phyloP scores from a whole-genome alignment of 2,797 vertebrate species.

The Nannoperca obscura region DNA sequence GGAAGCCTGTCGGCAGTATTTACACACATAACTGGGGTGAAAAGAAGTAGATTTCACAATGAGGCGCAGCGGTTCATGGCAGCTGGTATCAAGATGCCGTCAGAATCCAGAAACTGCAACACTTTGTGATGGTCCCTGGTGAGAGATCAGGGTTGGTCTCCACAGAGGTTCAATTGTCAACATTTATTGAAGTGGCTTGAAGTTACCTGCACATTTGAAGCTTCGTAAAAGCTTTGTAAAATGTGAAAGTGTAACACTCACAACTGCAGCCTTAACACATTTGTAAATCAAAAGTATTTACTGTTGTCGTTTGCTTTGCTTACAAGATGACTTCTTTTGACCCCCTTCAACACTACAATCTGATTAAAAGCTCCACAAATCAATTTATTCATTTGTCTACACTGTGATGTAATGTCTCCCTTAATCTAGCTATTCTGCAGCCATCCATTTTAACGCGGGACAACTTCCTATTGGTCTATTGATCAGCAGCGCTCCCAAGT shows the following conservation, averaged over 20 bases:
- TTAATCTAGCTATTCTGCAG: constrained; percentile 58
- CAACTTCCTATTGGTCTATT: constrained; percentile 73
- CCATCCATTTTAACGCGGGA: constrained; percentile 61
- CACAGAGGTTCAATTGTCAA: constrained; percentile 54
- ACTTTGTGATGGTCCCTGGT: constrained; percentile 55
- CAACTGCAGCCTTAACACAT: not conserved
- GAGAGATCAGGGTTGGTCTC: constrained; percentile 54
- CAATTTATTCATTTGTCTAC: constrained; percentile 45
- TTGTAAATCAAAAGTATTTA: not conserved
- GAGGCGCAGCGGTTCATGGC: constrained; percentile 74
- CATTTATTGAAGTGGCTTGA: constrained; percentile 54
- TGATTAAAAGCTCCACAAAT: constrained; percentile 40
- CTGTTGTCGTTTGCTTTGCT: constrained; percentile 10
- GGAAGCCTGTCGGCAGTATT: constrained; percentile 76
- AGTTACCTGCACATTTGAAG: constrained; percentile 32
- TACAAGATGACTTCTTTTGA: not conserved
- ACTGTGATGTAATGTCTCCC: constrained; percentile 44
- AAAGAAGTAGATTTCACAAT: constrained; percentile 77
- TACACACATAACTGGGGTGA: constrained; percentile 79
- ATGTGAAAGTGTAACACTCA: not conserved
- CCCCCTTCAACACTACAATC: not conserved
- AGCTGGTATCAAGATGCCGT: constrained; percentile 64
- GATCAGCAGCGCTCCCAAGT: constrained; percentile 65
- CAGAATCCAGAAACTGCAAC: constrained; percentile 54
- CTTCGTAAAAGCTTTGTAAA: constrained; percentile 41